Base-by-base conservation (phyloP, 1,140 invertebrate genomes). In the Pogonomyrmex californicus region DNA sequence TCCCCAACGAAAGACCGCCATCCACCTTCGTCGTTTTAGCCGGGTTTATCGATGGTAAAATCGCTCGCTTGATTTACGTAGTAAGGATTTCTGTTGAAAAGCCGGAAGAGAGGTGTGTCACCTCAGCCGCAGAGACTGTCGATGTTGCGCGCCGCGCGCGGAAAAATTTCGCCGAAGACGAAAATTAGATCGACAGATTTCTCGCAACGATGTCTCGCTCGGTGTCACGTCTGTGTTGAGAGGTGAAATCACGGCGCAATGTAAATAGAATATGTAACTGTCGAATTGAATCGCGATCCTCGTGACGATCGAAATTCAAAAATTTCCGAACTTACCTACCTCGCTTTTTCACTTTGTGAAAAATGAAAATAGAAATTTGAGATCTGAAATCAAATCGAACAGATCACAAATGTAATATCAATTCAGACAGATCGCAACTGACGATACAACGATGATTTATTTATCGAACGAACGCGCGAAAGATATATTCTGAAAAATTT, bases 121-220 rank as follows among this genome's bases (percentile, higher is more conserved):
- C 68, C 47, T 83, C 54, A 30, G 41, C 14, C 56, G 54, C 79
- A 36, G 38, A 83, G 17, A 75, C 63, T 54, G 77, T 68, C 77
- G 77, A 81, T 33, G 44, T 79, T 79, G 66, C 62, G 30, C 30
- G 62, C 47, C 36, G 70, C 68, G n/a, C 7, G 33, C 7, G 33
- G 41, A 83, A 62, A 54, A 83, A 73, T 70, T 56, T 54, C 23
- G 14, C 30, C 41, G 41, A 12, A 36, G 68, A 73, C 41, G 79
- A 75, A 83, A 83, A 83, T 82, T 75, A 83, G 68, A 83, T 82
- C 79, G 79, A 73, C 79, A 71, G 51, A 71, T 82, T 82, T 82
- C 23, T 23, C 33, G 77, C 63, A 49, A 44, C 23, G 47, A 70
- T 44, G 68, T 60, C 79, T 75, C 54, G 66, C 54, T 33, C 65